phyloP scores from a whole-genome alignment of 2,113 vertebrate species.

The Lipophrys pholis region DNA sequence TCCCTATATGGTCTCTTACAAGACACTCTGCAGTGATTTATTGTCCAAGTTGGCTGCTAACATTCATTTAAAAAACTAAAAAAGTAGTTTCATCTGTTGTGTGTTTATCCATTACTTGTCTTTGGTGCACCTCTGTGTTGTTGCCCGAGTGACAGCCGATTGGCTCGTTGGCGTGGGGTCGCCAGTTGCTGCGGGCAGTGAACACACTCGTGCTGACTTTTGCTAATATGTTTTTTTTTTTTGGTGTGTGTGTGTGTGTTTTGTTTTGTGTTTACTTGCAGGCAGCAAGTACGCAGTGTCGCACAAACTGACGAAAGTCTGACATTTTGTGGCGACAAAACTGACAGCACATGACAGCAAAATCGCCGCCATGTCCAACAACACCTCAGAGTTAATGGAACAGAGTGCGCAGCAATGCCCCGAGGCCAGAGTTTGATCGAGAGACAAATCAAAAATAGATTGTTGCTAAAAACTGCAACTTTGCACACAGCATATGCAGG shows the following conservation, averaged over 20 bases:
- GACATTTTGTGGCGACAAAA: constrained; percentile 25
- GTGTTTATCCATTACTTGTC: too few relatives aligned
- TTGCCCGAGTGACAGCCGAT: neutral
- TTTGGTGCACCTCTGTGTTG: too few relatives aligned
- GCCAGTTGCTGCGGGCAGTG: neutral
- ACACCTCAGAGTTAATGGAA: constrained; percentile 15
- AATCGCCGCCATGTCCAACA: constrained; percentile 18
- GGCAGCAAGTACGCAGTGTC: neutral
- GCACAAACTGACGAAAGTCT: constrained; percentile 1
- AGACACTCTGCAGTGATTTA: too few relatives aligned
- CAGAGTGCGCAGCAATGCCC: constrained; percentile 2
- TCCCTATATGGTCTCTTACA: too few relatives aligned
- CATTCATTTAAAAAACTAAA: too few relatives aligned
- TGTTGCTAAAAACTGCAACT: too few relatives aligned
- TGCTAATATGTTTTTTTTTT: neutral
- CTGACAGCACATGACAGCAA: constrained; percentile 17
- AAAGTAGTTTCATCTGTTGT: too few relatives aligned
- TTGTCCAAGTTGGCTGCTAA: too few relatives aligned
- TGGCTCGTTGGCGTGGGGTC: neutral
- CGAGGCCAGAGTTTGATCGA: constrained; percentile 16
- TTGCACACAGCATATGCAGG: too few relatives aligned
- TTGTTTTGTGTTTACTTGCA: neutral
- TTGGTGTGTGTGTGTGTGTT: too few relatives aligned
- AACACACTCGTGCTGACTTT: neutral
- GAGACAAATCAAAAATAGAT: constrained; percentile 12